Percentiles rank a stretch among this genome's conserved stretches.
phyloP scores from a whole-genome alignment of 1,140 invertebrate genomes.

The Eubasilissa regina region DNA sequence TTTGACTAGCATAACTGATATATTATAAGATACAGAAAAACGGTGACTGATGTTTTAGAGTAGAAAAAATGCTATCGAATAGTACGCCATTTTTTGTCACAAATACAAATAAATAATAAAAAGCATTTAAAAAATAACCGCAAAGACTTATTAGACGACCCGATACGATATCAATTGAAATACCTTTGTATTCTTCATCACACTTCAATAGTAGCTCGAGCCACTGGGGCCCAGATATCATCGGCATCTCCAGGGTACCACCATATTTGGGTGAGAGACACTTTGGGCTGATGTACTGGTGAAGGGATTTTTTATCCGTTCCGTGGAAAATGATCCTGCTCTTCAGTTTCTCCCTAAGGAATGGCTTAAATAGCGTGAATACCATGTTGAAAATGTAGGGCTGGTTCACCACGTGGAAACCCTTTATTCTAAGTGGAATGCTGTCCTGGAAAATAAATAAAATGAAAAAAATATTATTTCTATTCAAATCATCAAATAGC shows the following conservation, averaged over 20 bases:
- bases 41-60: too few relatives aligned
- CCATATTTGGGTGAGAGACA: conserved; percentile 85
- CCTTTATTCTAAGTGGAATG: conserved; percentile 87
- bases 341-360: conserved; percentile 84
- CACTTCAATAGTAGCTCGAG: conserved; percentile 79
- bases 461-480: neutral
- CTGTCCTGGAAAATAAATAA: conserved; percentile 76
- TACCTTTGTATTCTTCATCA: conserved; percentile 83
- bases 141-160: too few relatives aligned
- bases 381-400: conserved; percentile 91
- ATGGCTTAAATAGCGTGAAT: conserved; percentile 89
- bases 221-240: conserved; percentile 81
- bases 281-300: conserved; percentile 85
- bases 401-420: conserved; percentile 90
- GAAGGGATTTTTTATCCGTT: conserved; percentile 84
- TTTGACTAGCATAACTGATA: too few relatives aligned
- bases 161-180: too few relatives aligned
- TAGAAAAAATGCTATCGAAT: too few relatives aligned
- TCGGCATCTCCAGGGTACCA: conserved; percentile 79
- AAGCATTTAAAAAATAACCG: too few relatives aligned
- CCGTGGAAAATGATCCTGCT: conserved; percentile 88
- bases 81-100: too few relatives aligned
- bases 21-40: too few relatives aligned
- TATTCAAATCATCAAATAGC: neutral
- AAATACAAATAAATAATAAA: too few relatives aligned